phyloP scores from a whole-genome alignment of 2,113 vertebrate genomes.

The Cynopterus brachyotis region DNA sequence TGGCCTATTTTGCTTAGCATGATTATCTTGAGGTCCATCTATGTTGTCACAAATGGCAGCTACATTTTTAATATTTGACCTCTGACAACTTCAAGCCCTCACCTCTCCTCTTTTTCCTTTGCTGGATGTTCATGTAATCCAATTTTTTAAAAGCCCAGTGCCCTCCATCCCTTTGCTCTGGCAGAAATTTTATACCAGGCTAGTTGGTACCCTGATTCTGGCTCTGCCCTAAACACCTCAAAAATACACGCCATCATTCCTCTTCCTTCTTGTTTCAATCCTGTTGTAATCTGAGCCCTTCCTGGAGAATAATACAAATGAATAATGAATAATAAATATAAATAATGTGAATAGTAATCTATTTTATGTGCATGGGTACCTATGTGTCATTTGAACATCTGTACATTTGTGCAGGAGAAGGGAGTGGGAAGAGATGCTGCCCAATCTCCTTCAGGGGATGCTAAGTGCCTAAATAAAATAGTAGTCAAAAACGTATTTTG shows the following conservation, averaged over 20 bases:
- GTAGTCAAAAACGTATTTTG: neutral
- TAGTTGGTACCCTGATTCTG: accelerated
- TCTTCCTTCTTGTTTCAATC: neutral
- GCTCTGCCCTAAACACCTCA: neutral
- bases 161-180: neutral
- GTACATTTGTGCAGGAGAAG: too few relatives aligned
- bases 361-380: neutral
- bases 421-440: accelerated
- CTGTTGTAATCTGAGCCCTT: neutral
- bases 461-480: too few relatives aligned
- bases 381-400: neutral
- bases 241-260: neutral
- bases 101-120: neutral
- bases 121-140: neutral
- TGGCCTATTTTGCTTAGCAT: too few relatives aligned
- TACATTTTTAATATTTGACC: neutral
- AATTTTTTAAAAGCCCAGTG: neutral
- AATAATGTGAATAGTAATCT: neutral
- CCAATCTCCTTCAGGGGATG: neutral
- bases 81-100: neutral
- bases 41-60: too few relatives aligned
- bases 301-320: neutral
- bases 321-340: too few relatives aligned
- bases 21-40: too few relatives aligned
- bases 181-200: neutral